Percentiles rank a stretch among this genome's conserved stretches.
These are phyloP conservation scores for Tenodera sinensis DNA, from an alignment of 2,888 invertebrate genomes.

Conservation along the genomic window DNA sequence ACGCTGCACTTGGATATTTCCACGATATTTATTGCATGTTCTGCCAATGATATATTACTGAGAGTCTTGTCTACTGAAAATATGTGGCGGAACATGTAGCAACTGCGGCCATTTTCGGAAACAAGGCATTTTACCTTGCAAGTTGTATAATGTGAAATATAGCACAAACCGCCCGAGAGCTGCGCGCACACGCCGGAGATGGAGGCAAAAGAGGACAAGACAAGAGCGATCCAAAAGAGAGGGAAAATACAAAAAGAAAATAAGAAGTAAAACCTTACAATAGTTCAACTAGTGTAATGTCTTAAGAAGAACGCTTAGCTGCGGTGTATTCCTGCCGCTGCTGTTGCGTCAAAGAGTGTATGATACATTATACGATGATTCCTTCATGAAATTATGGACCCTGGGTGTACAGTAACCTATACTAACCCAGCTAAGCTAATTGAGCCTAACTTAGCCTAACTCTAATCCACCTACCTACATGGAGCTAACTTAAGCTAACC, in stretches of 20 bases:
- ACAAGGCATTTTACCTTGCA: constrained; percentile 14
- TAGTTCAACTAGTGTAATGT: neutral
- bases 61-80: constrained; percentile 18
- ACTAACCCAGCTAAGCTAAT: no score
- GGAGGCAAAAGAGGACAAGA: neutral
- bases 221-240: neutral
- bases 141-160: neutral
- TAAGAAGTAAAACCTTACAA: neutral
- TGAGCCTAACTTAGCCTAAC: no score
- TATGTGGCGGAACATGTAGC: constrained; percentile 15
- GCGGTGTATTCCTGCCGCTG: no score
- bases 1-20: neutral
- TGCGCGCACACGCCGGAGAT: neutral
- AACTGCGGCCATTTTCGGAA: constrained; percentile 21
- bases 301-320: neutral
- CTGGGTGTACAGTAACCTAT: no score
- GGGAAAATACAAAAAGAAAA: neutral
- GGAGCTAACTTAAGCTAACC: no score
- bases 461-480: no score
- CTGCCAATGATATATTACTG: constrained; percentile 20
- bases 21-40: constrained; percentile 20
- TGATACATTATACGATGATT: no score
- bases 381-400: no score
- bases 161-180: neutral
- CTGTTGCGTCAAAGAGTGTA: no score